Evolutionary conservation across 2,888 invertebrate genomes (phyloP).

Genomic region (Macropis europaea): DNA sequence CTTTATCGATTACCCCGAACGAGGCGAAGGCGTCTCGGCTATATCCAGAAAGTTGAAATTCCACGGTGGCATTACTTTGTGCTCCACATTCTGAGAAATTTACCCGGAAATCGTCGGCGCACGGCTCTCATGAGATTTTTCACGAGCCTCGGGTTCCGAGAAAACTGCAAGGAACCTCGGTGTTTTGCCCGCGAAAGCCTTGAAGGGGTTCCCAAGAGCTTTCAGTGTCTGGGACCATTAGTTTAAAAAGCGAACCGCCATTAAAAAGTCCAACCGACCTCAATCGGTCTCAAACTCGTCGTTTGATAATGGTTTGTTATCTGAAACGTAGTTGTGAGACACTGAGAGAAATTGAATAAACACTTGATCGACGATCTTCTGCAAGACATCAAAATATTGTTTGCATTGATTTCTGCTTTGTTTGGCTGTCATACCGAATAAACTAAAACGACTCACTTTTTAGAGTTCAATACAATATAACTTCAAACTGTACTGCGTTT

Average conservation of each 20-base stretch:
- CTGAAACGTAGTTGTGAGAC: no score
- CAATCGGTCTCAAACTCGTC: constrained; percentile 3
- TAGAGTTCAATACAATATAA: no score
- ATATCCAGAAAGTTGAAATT: constrained; percentile 4
- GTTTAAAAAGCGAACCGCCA: constrained; percentile 11
- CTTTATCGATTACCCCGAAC: constrained; percentile 4
- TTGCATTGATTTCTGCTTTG: no score
- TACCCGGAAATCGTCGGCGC: neutral
- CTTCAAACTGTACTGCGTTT: no score
- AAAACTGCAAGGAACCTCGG: neutral
- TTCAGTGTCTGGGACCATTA: constrained; percentile 27
- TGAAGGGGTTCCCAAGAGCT: constrained; percentile 14
- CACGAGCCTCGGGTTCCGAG: neutral
- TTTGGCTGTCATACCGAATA: no score
- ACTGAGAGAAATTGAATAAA: no score
- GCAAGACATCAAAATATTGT: no score
- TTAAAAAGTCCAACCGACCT: neutral
- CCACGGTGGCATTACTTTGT: neutral
- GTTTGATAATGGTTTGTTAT: neutral
- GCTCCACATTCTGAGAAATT: neutral
- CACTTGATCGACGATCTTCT: no score
- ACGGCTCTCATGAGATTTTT: neutral
- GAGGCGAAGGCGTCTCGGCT: neutral
- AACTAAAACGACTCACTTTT: no score
- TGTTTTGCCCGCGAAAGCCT: constrained; percentile 22